Evolutionary conservation across 37 sponge, comb jelly and placozoan genomes (phyloP), one percentile per base, ranked within the genome.

Genomic region (Halichondria panicea): DNA sequence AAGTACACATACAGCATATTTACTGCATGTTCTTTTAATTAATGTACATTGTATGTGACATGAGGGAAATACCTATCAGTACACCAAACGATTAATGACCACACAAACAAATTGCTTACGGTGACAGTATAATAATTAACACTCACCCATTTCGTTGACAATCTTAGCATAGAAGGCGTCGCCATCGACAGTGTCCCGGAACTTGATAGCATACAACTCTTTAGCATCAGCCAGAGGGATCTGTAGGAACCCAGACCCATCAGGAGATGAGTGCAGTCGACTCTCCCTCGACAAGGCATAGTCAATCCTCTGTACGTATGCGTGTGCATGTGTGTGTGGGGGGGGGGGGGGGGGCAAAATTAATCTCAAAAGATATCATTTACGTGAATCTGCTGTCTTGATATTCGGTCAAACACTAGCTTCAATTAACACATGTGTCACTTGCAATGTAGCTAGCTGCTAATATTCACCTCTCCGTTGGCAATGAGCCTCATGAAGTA

Each of bases 161-260:
- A 79, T 57, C 39, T 69, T 68, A 35, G 43, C 36, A 28, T 68
- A 56, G 61, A 79, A 79, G 4, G 19, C 44, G 33, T 45, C 33
- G 6, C 53, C 43, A 39, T 44, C 60, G 4, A 44, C 22, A 21
- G 28, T 4, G 19, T 69, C 3, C 37, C 24, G 58, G 61, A 79
- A 79, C 60, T 79, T 79, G 43, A 79, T 79, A 0, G 60, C 70
- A 30, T 40, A 68, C 3, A 79, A 70, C 46, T 79, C 69, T 28
- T 60, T 79, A 25, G 6, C 18, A 4, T 69, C 70, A 19, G 68
- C 7, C 18, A 79, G 31, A 43, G 80, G 70, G 7, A 79, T 59
- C 43, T 79, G 80, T 4, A 79, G 22, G n/a, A 69, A 79, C 35
- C 80, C 80, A 45, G 43, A 21, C 22, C 67, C 67, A 12, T n/a